A percentile compares a stretch with the other conserved stretches of the same genome.
phyloP scores from a whole-genome alignment of 2,113 vertebrate species.

The Noturus placidus region DNA sequence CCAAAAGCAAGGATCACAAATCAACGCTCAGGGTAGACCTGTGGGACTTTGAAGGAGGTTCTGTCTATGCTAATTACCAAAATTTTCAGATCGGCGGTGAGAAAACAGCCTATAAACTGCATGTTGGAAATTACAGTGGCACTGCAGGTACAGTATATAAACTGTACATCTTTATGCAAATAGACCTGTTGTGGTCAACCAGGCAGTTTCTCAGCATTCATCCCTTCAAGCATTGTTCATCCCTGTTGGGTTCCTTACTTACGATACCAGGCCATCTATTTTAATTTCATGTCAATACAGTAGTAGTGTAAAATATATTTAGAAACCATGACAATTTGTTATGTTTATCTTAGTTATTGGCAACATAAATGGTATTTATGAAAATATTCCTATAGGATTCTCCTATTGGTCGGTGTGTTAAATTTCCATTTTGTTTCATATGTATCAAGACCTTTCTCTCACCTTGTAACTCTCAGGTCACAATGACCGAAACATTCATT shows the following conservation, averaged over 20 bases:
- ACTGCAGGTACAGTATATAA: slow-evolving; percentile 63
- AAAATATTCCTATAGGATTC: neutral
- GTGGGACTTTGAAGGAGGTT: slow-evolving; percentile 62
- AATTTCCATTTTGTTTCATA: neutral
- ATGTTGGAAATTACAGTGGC: slow-evolving; percentile 62
- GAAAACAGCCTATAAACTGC: slow-evolving; percentile 56
- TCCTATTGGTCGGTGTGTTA: neutral
- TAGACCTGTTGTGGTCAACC: neutral
- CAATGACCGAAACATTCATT: neutral
- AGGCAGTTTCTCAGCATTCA: neutral
- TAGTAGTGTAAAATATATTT: neutral
- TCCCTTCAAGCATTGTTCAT: neutral
- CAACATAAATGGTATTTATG: neutral
- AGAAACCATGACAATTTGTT: neutral
- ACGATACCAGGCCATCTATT: neutral
- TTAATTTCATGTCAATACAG: neutral
- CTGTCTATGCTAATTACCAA: slow-evolving; percentile 60
- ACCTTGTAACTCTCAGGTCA: neutral
- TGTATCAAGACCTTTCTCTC: neutral
- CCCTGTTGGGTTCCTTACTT: neutral
- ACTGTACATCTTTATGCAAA: neutral
- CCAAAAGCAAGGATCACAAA: slow-evolving; percentile 35
- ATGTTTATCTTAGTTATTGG: neutral
- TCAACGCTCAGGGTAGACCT: slow-evolving; percentile 65
- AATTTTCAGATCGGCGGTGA: slow-evolving; percentile 60